Conservation (phyloP, 2,113 vertebrate genomes). For the Thunnus maccoyii region DNA sequence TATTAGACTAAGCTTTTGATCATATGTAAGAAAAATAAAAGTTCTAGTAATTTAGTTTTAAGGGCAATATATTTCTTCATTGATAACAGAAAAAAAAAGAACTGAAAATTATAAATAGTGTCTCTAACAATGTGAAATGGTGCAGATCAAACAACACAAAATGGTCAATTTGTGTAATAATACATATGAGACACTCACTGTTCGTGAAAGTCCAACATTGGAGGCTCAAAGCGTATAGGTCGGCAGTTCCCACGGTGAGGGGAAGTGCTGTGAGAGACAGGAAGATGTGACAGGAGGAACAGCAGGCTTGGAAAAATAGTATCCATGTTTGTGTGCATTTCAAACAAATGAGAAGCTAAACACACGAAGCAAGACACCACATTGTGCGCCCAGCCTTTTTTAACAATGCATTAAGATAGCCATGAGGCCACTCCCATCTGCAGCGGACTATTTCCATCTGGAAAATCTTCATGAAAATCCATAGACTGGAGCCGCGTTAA, state of each 20-base stretch:
- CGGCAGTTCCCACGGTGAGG: slow-evolving; percentile 94
- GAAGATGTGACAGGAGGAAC: slow-evolving; percentile 65
- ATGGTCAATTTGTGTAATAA: too few relatives aligned
- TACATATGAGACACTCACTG: slow-evolving; percentile 88
- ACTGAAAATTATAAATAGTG: background rate
- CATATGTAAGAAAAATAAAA: background rate
- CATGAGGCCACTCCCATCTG: slow-evolving; percentile 29
- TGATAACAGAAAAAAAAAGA: too few relatives aligned
- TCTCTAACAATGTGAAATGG: background rate
- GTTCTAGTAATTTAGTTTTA: background rate
- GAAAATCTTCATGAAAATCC: slow-evolving; percentile 36
- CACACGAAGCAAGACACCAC: background rate
- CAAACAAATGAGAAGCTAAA: slow-evolving; percentile 35
- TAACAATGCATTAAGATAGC: slow-evolving; percentile 5
- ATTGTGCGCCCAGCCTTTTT: background rate
- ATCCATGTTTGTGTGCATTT: slow-evolving; percentile 54
- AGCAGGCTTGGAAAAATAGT: slow-evolving; percentile 26
- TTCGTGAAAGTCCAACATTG: slow-evolving; percentile 99
- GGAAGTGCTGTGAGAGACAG: slow-evolving; percentile 88
- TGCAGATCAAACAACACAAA: background rate
- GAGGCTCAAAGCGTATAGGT: slow-evolving; percentile 97
- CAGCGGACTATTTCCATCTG: slow-evolving; percentile 22
- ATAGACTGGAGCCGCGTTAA: background rate
- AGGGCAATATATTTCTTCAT: too few relatives aligned
- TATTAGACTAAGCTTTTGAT: background rate